phyloP scores from a whole-genome alignment of 2,797 vertebrate species.

The Fistularia commersonii region DNA sequence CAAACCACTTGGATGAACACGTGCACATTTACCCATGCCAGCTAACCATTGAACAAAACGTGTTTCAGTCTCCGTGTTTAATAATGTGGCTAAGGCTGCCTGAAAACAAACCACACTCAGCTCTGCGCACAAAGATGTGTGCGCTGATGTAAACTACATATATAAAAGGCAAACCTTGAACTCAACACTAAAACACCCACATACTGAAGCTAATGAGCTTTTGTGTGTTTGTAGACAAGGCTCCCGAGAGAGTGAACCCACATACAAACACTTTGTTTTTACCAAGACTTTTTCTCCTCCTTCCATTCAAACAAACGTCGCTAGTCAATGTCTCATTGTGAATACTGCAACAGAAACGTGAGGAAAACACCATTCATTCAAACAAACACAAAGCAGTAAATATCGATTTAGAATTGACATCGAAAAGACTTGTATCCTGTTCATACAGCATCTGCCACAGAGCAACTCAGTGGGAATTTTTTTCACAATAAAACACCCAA shows the following conservation, averaged over 20 bases:
- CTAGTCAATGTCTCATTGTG: constrained; percentile 8
- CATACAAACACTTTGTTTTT: constrained; percentile 47
- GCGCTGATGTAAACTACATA: constrained; percentile 19
- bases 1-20: constrained; percentile 5
- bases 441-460: background rate
- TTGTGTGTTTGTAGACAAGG: constrained; percentile 53
- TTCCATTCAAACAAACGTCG: background rate
- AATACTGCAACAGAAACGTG: constrained; percentile 14
- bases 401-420: background rate
- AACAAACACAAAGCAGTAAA: background rate
- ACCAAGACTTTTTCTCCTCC: background rate
- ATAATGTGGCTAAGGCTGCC: constrained; percentile 41
- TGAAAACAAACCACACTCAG: constrained; percentile 26
- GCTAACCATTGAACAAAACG: constrained; percentile 16
- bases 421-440: background rate
- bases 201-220: constrained; percentile 58
- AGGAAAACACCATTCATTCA: constrained; percentile 12
- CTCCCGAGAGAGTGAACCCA: constrained; percentile 51
- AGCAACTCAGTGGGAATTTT: background rate
- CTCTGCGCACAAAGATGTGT: constrained; percentile 10
- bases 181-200: constrained; percentile 42
- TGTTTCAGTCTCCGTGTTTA: constrained; percentile 42
- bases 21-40: constrained; percentile 7
- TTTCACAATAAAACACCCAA: background rate
- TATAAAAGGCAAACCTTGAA: constrained; percentile 36